A percentile compares a stretch with the other conserved stretches of the same genome.
phyloP scores from a whole-genome alignment of 2,113 vertebrate genomes.

The Eonycteris spelaea region DNA sequence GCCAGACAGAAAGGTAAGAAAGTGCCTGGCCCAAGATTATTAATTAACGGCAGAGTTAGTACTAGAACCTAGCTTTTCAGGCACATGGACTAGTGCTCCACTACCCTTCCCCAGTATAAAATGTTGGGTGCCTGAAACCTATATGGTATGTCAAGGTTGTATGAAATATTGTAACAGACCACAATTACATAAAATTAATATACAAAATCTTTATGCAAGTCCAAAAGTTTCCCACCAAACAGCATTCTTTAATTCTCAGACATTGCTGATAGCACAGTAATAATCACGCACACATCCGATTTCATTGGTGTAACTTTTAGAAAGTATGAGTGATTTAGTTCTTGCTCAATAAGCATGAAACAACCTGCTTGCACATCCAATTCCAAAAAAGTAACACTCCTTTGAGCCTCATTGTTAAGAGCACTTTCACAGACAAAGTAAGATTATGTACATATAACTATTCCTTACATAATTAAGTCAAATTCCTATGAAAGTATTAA shows the following conservation, averaged over 20 bases:
- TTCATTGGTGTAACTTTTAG: neutral
- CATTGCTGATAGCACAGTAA: neutral
- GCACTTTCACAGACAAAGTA: neutral
- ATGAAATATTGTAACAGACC: neutral
- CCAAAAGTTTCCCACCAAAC: neutral
- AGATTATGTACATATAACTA: neutral
- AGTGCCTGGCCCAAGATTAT: neutral
- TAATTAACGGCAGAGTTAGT: neutral
- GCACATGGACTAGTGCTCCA: neutral
- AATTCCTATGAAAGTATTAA: neutral
- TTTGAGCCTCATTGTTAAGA: neutral
- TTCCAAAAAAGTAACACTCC: neutral
- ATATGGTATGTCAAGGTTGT: neutral
- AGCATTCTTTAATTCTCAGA: neutral
- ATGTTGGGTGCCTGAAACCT: neutral
- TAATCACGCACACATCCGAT: neutral
- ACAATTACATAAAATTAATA: neutral
- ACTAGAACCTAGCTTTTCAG: neutral
- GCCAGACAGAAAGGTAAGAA: neutral
- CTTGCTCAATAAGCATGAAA: neutral
- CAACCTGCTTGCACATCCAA: neutral
- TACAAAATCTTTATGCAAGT: neutral
- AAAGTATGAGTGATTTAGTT: conserved; percentile 5
- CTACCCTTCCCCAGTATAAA: neutral
- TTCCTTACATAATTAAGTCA: neutral